Conservation (phyloP, 2,888 invertebrate genomes). For the Tachina fera region DNA sequence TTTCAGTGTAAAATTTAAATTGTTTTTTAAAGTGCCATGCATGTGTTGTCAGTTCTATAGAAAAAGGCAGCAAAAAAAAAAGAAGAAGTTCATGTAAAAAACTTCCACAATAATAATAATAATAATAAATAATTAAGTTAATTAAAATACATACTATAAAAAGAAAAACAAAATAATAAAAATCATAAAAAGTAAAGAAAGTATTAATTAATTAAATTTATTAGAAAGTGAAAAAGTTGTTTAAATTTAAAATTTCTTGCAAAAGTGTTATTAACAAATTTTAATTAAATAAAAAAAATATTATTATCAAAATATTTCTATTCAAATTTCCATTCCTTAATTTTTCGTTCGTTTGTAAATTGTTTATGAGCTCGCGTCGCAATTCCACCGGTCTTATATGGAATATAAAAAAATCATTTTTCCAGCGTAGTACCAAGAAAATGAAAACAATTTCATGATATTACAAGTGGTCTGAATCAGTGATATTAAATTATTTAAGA, state of each 20-base stretch:
- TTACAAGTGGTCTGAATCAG: conserved; percentile 83
- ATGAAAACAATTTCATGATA: conserved; percentile 84
- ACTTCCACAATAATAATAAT: too few relatives aligned
- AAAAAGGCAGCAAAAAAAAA: conserved; percentile 4
- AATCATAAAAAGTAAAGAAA: background rate
- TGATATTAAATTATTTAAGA: conserved; percentile 84
- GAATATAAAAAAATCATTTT: conserved; percentile 81
- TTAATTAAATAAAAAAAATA: background rate
- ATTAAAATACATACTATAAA: too few relatives aligned
- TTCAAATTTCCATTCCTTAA: background rate
- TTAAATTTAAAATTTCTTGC: background rate
- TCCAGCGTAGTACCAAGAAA: conserved; percentile 82
- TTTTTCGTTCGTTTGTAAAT: background rate
- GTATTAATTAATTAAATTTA: background rate
- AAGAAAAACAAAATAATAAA: background rate
- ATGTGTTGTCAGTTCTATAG: conserved; percentile 36
- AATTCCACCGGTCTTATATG: conserved; percentile 78
- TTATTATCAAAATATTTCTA: background rate
- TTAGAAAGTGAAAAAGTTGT: background rate
- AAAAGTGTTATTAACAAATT: background rate
- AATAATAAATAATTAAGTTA: too few relatives aligned
- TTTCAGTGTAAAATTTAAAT: background rate
- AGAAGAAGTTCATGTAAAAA: background rate
- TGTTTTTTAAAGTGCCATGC: conserved; percentile 57
- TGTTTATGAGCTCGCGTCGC: conserved; percentile 69